Evolutionary conservation across 2,888 invertebrate species (phyloP).

Genomic region (Clepsis dumicolana): DNA sequence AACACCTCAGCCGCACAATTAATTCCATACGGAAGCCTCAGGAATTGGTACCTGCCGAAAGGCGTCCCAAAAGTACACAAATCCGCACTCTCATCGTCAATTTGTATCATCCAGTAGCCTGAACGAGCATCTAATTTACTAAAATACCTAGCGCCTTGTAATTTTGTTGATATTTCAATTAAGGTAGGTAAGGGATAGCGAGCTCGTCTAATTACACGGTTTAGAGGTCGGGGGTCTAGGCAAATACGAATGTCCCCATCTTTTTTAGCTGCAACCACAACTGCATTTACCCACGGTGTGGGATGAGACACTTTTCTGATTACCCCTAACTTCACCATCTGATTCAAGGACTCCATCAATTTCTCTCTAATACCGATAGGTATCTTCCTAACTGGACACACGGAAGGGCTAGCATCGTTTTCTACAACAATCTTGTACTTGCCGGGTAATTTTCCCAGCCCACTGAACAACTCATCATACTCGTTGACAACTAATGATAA

Average conservation of each 20-base stretch:
- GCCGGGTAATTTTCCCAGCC: constrained; percentile 3
- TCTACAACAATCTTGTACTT: neutral
- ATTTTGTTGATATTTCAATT: constrained; percentile 5
- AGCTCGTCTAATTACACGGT: constrained; percentile 6
- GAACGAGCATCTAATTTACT: constrained; percentile 26
- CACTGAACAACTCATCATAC: constrained; percentile 42
- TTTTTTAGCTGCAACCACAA: constrained; percentile 47
- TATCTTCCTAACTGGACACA: neutral
- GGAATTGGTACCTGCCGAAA: constrained; percentile 28
- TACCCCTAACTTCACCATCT: constrained; percentile 44
- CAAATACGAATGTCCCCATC: constrained; percentile 44
- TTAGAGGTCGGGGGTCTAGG: constrained; percentile 44
- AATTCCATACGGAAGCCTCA: constrained; percentile 23
- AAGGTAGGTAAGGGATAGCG: constrained; percentile 28
- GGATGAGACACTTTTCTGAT: constrained; percentile 47
- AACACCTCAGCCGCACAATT: constrained; percentile 24
- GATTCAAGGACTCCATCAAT: constrained; percentile 13
- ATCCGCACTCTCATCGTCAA: constrained; percentile 21
- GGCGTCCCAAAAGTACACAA: constrained; percentile 34
- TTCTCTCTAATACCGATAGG: constrained; percentile 18
- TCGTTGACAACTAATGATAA: constrained; percentile 6
- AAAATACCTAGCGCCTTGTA: too few species aligned
- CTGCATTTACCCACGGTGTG: constrained; percentile 46
- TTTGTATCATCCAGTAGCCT: constrained; percentile 19
- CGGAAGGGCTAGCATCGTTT: neutral